Conservation (phyloP, 2,797 vertebrate genomes). For the Dromococcyx pavoninus region DNA sequence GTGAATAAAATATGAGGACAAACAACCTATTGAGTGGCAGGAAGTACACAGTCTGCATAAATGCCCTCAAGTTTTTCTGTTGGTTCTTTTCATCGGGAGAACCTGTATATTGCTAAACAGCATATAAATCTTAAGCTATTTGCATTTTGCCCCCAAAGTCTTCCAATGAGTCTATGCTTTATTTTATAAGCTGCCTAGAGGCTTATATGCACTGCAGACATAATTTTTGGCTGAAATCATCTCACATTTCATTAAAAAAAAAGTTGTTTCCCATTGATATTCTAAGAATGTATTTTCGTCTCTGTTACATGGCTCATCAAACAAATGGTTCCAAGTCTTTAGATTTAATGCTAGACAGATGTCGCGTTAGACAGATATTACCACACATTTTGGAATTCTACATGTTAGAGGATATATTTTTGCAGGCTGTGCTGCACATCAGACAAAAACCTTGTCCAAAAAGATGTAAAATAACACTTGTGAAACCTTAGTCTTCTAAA, state of each 20-base stretch:
- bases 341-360: slow-evolving; percentile 55
- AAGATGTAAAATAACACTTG: slow-evolving; percentile 39
- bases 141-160: slow-evolving; percentile 24
- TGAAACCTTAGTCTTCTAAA: slow-evolving; percentile 16
- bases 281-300: slow-evolving; percentile 44
- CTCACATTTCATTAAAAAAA: slow-evolving; percentile 26
- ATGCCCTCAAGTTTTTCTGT: slow-evolving; percentile 43
- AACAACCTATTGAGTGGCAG: slow-evolving; percentile 8
- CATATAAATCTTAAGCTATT: slow-evolving; percentile 26
- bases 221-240: slow-evolving; percentile 40
- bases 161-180: slow-evolving; percentile 43
- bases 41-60: not conserved
- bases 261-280: not conserved
- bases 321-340: slow-evolving; percentile 42
- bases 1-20: slow-evolving; percentile 26
- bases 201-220: not conserved
- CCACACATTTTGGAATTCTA: slow-evolving; percentile 2
- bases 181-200: slow-evolving; percentile 27
- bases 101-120: slow-evolving; percentile 37
- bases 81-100: not conserved
- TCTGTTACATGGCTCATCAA: slow-evolving; percentile 26
- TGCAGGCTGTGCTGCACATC: not conserved
- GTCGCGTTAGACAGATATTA: slow-evolving; percentile 3
- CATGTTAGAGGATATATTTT: slow-evolving; percentile 19
- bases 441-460: slow-evolving; percentile 17